Percentiles rank a stretch among this genome's conserved stretches.
These are phyloP conservation scores for Copsychus sechellarum DNA, from an alignment of 2,113 vertebrate species.

Conservation along the genomic window DNA sequence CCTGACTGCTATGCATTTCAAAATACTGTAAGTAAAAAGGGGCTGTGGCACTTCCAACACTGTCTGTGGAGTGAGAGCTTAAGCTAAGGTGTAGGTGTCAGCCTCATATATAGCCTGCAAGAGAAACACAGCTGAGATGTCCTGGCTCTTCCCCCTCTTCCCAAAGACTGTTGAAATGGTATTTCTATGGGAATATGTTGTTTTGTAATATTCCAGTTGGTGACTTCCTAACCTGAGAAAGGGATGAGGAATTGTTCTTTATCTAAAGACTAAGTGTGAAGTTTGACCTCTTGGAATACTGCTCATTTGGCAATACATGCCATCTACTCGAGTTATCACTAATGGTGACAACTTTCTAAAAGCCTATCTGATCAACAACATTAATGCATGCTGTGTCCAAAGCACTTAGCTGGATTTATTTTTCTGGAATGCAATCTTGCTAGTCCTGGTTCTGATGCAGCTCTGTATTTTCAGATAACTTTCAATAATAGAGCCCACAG, in stretches of 20 bases:
- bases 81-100: background rate
- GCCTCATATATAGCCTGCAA: background rate
- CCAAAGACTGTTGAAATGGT: background rate
- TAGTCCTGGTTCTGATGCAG: background rate
- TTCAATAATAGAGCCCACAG: constrained; percentile 93
- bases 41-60: background rate
- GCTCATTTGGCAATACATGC: fast-evolving
- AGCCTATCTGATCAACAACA: background rate
- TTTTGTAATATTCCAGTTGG: background rate
- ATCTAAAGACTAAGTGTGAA: background rate
- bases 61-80: background rate
- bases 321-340: background rate
- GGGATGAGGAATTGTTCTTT: background rate
- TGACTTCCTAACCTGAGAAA: background rate
- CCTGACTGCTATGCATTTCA: constrained; percentile 92
- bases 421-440: background rate
- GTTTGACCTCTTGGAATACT: background rate
- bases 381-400: background rate
- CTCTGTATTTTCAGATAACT: constrained; percentile 80
- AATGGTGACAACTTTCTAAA: background rate
- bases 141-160: background rate
- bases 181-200: background rate
- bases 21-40: constrained; percentile 78
- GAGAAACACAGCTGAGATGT: background rate
- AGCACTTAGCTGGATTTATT: background rate